A percentile compares a stretch with the other conserved stretches of the same genome.
phyloP scores from a whole-genome alignment of 1,140 invertebrate species.

The Muscidifurax raptorellus region DNA sequence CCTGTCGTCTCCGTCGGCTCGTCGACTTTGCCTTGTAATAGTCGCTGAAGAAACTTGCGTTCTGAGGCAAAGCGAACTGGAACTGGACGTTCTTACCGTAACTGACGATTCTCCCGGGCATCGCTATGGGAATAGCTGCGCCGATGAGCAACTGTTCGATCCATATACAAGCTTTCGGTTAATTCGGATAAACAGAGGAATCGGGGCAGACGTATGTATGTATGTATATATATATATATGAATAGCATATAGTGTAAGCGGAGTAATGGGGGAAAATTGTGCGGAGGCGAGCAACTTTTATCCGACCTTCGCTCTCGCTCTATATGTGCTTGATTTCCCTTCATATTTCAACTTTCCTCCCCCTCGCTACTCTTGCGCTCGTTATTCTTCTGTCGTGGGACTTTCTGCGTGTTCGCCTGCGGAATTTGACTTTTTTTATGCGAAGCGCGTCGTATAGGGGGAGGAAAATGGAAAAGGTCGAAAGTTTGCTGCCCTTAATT shows the following conservation, averaged over 20 bases:
- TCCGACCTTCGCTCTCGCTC: conserved; percentile 54
- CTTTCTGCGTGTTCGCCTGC: neutral
- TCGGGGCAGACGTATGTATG: no score
- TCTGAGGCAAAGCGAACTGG: conserved; percentile 72
- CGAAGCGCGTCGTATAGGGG: no score
- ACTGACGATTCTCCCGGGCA: conserved; percentile 66
- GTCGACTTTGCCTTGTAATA: conserved; percentile 59
- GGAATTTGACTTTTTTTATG: neutral
- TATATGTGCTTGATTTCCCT: conserved; percentile 56
- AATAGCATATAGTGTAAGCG: no score
- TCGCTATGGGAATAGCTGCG: conserved; percentile 69
- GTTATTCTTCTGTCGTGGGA: neutral
- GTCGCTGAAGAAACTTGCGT: conserved; percentile 70
- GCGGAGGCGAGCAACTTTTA: neutral
- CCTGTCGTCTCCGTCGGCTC: conserved; percentile 56
- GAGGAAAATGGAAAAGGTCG: neutral
- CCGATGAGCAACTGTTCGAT: conserved; percentile 67
- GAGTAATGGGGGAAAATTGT: neutral
- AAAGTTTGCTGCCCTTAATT: neutral
- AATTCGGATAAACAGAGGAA: neutral
- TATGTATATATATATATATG: no score
- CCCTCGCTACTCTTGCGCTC: neutral
- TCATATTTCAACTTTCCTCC: conserved; percentile 66
- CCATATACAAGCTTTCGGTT: neutral
- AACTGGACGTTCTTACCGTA: conserved; percentile 74